Conservation (phyloP, 2,888 invertebrate species). For the Scaptomyza cyrtandrae region DNA sequence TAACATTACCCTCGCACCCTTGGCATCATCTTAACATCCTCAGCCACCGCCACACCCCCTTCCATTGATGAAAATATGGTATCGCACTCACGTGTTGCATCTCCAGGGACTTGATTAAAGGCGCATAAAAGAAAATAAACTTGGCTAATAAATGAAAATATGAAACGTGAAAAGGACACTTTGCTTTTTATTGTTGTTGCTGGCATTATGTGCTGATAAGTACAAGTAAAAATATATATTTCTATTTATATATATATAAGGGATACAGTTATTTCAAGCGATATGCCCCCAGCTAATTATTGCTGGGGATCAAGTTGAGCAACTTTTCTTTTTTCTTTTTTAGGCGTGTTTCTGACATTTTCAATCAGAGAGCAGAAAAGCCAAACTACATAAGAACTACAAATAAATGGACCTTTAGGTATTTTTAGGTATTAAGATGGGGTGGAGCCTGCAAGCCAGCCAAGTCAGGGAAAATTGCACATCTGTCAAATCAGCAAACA, state of each 20-base stretch:
- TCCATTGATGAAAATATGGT: constrained; percentile 48
- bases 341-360: constrained; percentile 69
- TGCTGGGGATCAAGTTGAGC: not conserved
- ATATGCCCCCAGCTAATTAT: constrained; percentile 66
- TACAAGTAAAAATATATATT: constrained; percentile 10
- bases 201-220: constrained; percentile 42
- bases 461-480: constrained; percentile 79
- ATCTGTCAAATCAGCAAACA: constrained; percentile 81
- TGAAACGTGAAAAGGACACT: constrained; percentile 52
- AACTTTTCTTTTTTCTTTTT: constrained; percentile 34
- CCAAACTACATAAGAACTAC: constrained; percentile 27
- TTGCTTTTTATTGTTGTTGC: not conserved
- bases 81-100: constrained; percentile 81
- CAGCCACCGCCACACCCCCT: constrained; percentile 11
- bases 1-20: not conserved
- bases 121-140: constrained; percentile 76
- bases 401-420: constrained; percentile 5
- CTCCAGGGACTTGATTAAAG: constrained; percentile 82
- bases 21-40: constrained; percentile 22
- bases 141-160: constrained; percentile 79
- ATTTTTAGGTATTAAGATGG: not conserved
- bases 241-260: constrained; percentile 8
- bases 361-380: constrained; percentile 58
- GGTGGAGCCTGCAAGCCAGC: constrained; percentile 45
- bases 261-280: constrained; percentile 30